Percentiles rank a stretch among this genome's conserved stretches.
Evolutionary conservation across 2,797 vertebrate genomes (phyloP).

Genomic region (Acridotheres tristis): DNA sequence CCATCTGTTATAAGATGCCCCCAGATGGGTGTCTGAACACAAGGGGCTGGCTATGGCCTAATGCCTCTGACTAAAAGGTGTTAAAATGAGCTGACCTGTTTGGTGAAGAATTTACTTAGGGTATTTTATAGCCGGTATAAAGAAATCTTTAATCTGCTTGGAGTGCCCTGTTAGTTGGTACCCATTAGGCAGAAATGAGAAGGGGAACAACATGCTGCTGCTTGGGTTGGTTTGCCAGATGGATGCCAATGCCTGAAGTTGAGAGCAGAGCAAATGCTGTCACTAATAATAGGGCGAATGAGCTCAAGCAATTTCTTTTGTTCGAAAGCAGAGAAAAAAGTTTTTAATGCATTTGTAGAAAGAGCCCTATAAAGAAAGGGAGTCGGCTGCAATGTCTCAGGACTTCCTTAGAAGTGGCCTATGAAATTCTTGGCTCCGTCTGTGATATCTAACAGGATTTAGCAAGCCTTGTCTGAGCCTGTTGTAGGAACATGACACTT

Average conservation of each 20-base stretch:
- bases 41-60: not conserved
- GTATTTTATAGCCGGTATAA: not conserved
- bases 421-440: not conserved
- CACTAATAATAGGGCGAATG: not conserved
- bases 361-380: not conserved
- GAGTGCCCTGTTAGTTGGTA: not conserved
- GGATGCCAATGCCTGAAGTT: not conserved
- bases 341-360: not conserved
- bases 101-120: not conserved
- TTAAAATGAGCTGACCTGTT: constrained; percentile 20
- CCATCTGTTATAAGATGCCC: constrained; percentile 49
- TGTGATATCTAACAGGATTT: not conserved
- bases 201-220: not conserved
- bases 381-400: not conserved
- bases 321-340: not conserved
- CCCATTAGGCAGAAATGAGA: not conserved
- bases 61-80: constrained; percentile 3
- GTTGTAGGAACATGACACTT: not conserved
- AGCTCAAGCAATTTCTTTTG: not conserved
- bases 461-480: not conserved
- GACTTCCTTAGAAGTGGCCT: not conserved
- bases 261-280: not conserved
- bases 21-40: constrained; percentile 40
- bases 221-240: not conserved
- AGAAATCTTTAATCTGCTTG: not conserved